Percentiles rank a stretch among this genome's conserved stretches.
Evolutionary conservation across 2,113 vertebrate genomes (phyloP).

Genomic region (Myodes glareolus): DNA sequence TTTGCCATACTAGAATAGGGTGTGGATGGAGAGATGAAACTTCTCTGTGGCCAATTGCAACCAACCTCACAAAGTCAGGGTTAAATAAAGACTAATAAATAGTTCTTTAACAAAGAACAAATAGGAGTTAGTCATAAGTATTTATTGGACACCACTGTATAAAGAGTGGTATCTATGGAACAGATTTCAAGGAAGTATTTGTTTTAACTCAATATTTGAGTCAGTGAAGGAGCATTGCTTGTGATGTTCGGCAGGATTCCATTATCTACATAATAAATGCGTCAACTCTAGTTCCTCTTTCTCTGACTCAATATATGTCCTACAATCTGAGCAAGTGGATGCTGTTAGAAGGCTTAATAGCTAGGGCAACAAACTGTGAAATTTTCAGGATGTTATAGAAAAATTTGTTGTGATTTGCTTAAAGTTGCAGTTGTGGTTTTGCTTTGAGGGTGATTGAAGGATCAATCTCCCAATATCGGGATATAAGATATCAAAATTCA

Average conservation of each 20-base stretch:
- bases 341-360: neutral
- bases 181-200: neutral
- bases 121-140: neutral
- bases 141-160: neutral
- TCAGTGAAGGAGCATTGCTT: neutral
- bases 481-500: neutral
- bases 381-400: neutral
- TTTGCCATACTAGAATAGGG: neutral
- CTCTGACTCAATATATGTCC: constrained; percentile 29
- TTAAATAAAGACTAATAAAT: constrained; percentile 8
- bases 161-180: neutral
- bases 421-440: neutral
- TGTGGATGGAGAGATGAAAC: neutral
- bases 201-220: constrained; percentile 31
- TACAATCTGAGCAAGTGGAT: neutral
- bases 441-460: constrained; percentile 6
- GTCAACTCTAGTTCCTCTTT: neutral
- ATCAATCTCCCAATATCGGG: neutral
- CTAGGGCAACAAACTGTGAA: neutral
- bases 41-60: neutral
- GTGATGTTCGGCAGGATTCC: neutral
- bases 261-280: constrained; percentile 44
- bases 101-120: neutral
- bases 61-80: neutral
- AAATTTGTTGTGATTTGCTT: neutral